Evolutionary conservation across 2,888 invertebrate species (phyloP), one percentile per base, ranked within the genome.

Genomic region (Elmis aenea): DNA sequence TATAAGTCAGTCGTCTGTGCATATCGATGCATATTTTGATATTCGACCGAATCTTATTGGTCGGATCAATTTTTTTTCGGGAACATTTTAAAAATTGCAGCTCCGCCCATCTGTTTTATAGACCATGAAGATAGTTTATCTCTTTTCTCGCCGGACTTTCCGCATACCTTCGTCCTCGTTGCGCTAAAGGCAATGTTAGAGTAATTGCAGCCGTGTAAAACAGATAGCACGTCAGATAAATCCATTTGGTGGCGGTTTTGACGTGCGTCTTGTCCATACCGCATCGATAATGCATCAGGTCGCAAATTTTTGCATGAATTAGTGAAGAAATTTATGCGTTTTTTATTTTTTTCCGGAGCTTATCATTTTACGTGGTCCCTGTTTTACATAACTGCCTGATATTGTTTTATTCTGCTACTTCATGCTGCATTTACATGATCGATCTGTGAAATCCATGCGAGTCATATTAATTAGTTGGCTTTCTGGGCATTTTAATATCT

Each of bases 181-280:
- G 38, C 42, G 58, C 61, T 54, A 46, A 50, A 52, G 61, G 61
- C 55, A 47, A 54, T 56, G 53, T 57, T 57, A 60, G 58, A 57
- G 59, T 62, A 62, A 62, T 62, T 61, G 62, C 61, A 51, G 57
- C 56, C 54, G 54, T 58, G 56, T 57, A 58, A 56, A 54, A 55
- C 46, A 58, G 61, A 62, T 61, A 55, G 51, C 54, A 56, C 54
- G 55, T 55, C 55, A 54, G 61, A 61, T 61, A 60, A 59, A 54
- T 52, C 50, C 55, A 55, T 59, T 58, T 58, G 59, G 57, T 56
- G 57, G 56, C 55, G 51, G 52, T 47, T 48, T 48, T 46, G 37
- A 38, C 45, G 46, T 48, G 39, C 44, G 33, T 43, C 42, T 48
- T 44, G 45, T 50, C 45, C 38, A 33, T 50, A 38, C 33, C 42